Conservation (phyloP, 2,888 invertebrate genomes). For the Plebejus melissa region DNA sequence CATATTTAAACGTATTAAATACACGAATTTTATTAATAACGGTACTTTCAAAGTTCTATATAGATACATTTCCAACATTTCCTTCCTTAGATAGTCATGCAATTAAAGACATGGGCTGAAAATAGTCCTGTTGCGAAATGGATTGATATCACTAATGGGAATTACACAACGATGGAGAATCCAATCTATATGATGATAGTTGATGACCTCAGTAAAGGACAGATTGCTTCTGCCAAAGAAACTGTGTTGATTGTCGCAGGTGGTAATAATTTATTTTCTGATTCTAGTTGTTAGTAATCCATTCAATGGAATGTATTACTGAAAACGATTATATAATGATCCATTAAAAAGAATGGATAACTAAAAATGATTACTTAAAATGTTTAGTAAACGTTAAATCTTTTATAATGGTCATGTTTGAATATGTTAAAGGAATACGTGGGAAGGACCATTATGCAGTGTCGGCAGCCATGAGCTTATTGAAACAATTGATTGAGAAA, state of each 20-base stretch:
- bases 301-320: too few species aligned
- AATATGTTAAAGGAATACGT: slow-evolving; percentile 54
- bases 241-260: slow-evolving; percentile 70
- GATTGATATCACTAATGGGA: slow-evolving; percentile 63
- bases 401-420: too few species aligned
- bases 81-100: slow-evolving; percentile 53
- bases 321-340: too few species aligned
- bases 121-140: slow-evolving; percentile 62
- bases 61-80: slow-evolving; percentile 27
- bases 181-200: slow-evolving; percentile 69
- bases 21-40: background rate
- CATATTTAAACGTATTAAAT: slow-evolving; percentile 1
- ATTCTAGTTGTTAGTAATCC: background rate
- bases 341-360: too few species aligned
- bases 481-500: slow-evolving; percentile 64
- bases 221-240: slow-evolving; percentile 62
- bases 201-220: slow-evolving; percentile 69
- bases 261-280: slow-evolving; percentile 35
- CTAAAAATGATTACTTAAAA: too few species aligned
- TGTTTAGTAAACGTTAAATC: too few species aligned
- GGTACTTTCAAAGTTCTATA: background rate
- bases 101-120: slow-evolving; percentile 63
- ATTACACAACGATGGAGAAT: slow-evolving; percentile 67
- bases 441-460: slow-evolving; percentile 71
- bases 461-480: slow-evolving; percentile 63